These are phyloP conservation scores for Nothocercus nigrocapillus DNA, from an alignment of 2,113 vertebrate genomes.

Conservation along the genomic window DNA sequence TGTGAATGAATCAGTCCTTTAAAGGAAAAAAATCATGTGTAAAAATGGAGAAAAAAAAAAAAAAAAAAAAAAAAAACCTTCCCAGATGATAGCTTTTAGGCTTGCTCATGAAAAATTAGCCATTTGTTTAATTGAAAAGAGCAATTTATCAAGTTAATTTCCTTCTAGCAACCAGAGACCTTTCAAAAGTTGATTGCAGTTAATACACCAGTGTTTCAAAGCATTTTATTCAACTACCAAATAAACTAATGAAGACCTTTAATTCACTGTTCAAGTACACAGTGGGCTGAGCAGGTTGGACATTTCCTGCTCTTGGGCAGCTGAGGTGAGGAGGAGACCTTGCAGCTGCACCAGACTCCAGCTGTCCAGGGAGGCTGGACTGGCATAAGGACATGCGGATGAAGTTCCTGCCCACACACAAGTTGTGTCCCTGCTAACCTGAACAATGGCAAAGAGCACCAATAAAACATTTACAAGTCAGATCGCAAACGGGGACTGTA, in stretches of 20 bases:
- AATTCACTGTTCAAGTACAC: slow-evolving; percentile 48
- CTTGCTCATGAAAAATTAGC: slow-evolving; percentile 30
- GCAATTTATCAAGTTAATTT: slow-evolving; percentile 22
- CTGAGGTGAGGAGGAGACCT: background rate
- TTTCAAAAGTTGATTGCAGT: slow-evolving; percentile 62
- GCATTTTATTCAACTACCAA: slow-evolving; percentile 54
- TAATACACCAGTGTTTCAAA: slow-evolving; percentile 41
- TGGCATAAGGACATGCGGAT: background rate
- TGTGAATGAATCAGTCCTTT: background rate
- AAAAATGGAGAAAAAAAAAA: background rate
- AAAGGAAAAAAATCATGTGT: background rate
- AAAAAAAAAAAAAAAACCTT: background rate
- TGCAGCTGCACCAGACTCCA: background rate
- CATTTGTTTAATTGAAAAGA: slow-evolving; percentile 51
- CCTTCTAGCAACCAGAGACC: slow-evolving; percentile 63
- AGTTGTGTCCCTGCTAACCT: background rate
- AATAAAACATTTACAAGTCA: background rate
- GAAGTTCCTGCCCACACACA: background rate
- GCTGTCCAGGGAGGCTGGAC: background rate
- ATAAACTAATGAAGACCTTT: slow-evolving; percentile 55
- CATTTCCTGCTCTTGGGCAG: background rate
- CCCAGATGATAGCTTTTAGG: background rate
- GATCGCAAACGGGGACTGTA: background rate
- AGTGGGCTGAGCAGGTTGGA: background rate
- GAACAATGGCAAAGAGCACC: background rate